Evolutionary conservation across 2,797 vertebrate species (phyloP).

Genomic region (Pteronotus mesoamericanus): DNA sequence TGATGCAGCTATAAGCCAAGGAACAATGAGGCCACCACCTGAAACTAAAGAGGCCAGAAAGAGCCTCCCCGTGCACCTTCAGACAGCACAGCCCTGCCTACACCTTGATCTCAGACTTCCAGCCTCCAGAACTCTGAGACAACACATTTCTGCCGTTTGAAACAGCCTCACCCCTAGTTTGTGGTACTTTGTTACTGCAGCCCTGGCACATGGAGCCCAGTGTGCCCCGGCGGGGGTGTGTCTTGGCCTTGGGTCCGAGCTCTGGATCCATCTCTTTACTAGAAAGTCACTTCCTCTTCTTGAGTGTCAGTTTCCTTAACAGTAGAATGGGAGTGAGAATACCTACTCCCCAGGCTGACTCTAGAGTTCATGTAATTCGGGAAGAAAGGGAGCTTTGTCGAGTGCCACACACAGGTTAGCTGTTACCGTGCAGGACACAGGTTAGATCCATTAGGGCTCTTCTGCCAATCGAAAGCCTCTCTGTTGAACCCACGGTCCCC

Average conservation of each 20-base stretch:
- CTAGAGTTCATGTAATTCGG: not conserved
- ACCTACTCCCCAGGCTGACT: not conserved
- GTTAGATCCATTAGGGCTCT: not conserved
- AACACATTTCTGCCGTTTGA: not conserved
- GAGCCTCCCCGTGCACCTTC: rapidly evolving
- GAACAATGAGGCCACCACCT: not conserved
- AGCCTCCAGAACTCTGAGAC: not conserved
- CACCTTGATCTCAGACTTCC: not conserved
- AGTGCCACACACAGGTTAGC: not conserved
- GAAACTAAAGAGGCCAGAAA: not conserved
- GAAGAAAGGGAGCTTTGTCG: not conserved
- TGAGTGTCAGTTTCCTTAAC: not conserved
- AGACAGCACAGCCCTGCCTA: not conserved
- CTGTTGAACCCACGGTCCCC: not conserved
- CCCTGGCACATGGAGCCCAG: rapidly evolving
- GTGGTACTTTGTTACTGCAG: not conserved
- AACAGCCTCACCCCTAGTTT: not conserved
- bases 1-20: not conserved
- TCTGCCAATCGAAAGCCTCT: not conserved
- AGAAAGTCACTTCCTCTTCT: not conserved
- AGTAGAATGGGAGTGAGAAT: not conserved
- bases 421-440: not conserved
- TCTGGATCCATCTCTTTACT: not conserved
- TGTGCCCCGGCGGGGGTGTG: rapidly evolving
- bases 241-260: too few species aligned